Evolutionary conservation across 1,140 invertebrate genomes (phyloP).

Genomic region (Harpegnathos saltator): DNA sequence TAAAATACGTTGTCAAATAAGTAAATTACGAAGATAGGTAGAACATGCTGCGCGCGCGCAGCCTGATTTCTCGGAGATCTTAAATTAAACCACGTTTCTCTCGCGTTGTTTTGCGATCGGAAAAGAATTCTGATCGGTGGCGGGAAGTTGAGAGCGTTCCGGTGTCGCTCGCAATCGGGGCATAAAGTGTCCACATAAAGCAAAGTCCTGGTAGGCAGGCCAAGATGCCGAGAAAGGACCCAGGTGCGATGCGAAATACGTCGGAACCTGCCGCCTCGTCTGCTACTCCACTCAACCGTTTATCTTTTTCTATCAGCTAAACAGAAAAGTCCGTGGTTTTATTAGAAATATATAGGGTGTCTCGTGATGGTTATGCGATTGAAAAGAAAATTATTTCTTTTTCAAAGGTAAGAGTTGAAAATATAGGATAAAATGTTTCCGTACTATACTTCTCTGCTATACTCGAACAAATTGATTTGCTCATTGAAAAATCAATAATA

Average conservation of each 20-base stretch:
- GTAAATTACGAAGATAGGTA: slow-evolving; percentile 64
- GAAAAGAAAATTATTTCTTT: no score
- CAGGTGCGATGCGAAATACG: slow-evolving; percentile 29
- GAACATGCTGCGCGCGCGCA: slow-evolving; percentile 47
- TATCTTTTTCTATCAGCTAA: no score
- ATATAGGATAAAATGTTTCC: neutral
- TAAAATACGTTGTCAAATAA: slow-evolving; percentile 74
- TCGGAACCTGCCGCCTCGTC: neutral
- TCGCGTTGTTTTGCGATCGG: slow-evolving; percentile 79
- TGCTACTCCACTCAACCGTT: no score
- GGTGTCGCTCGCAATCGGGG: slow-evolving; percentile 85
- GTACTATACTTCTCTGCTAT: no score
- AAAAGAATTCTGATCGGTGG: slow-evolving; percentile 73
- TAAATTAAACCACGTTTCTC: slow-evolving; percentile 80
- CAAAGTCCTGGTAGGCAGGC: slow-evolving; percentile 73
- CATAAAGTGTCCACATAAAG: slow-evolving; percentile 85
- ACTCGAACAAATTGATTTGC: neutral
- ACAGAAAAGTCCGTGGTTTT: no score
- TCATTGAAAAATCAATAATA: neutral
- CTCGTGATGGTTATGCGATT: no score
- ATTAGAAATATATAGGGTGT: no score
- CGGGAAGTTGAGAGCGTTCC: slow-evolving; percentile 85
- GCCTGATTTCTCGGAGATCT: slow-evolving; percentile 70
- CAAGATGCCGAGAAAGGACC: slow-evolving; percentile 68
- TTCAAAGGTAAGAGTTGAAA: no score